Base-by-base conservation (phyloP, 2,113 vertebrate genomes). In the Balaenoptera acutorostrata region DNA sequence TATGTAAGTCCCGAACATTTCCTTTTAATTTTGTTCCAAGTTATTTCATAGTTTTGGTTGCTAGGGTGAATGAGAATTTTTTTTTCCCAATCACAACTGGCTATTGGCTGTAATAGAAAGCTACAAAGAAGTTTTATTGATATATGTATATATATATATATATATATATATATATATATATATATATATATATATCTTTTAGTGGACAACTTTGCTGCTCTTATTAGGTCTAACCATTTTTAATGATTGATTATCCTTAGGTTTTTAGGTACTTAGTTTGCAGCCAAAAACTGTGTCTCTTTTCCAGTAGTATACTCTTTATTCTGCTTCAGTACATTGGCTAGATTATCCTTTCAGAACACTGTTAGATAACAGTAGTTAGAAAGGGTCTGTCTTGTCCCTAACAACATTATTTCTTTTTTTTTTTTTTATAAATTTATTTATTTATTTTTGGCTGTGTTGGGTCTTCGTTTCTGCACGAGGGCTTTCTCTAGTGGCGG, bases 1-100 rank as follows among this genome's bases (percentile, higher is more conserved):
- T 71, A 55, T 55, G 23, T 27, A 80, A 88, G 31, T 31, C 17
- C 72, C 85, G 33, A 9, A 52, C 18, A 31, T 74, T 93, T 95
- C 44, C 66, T 87, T 7, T 84, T 90, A 72, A 96, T 41, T 93
- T 61, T 91, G 39, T 93, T 88, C 69, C 25, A 88, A 63, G 29
- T 25, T 41, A 80, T 74, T 91, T 88, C 80, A 61, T 83, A 94
- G 44, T 72, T 97, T 66, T 77, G 75, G 59, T 82, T 81, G 59
- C 52, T 87, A 89, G 55, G 75, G 39, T 82, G 52, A 86, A 49
- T 77, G 66, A 92, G 33, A 93, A 21, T 82, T 10, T 55, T 83
- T 20, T 13, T 10, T 23, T 7, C 6, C 41, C 11, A 46, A 20
- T 36, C 18, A 82, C 29, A 74, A 88, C 11, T 91, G 64, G 64